A percentile compares a stretch with the other conserved stretches of the same genome.
These are phyloP conservation scores for Albula glossodonta DNA, from an alignment of 2,113 vertebrate genomes.

Conservation along the genomic window DNA sequence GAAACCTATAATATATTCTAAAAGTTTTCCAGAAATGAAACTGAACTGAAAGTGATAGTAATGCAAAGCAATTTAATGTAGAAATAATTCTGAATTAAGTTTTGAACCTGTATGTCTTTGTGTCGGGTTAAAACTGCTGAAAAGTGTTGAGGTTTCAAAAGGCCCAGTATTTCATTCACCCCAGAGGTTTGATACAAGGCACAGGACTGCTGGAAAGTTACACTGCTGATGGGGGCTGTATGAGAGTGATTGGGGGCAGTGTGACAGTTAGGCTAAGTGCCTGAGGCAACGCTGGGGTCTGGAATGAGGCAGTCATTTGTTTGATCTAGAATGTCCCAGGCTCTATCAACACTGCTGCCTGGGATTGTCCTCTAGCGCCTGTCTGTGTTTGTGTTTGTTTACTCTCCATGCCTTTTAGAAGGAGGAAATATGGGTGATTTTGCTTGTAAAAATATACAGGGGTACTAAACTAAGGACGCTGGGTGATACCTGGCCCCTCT, in stretches of 20 bases:
- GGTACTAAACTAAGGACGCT: slow-evolving; percentile 16
- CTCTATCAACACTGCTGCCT: slow-evolving; percentile 44
- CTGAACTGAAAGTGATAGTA: neutral
- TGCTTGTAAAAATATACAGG: slow-evolving; percentile 59
- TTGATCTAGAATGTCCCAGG: slow-evolving; percentile 45
- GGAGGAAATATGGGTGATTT: slow-evolving; percentile 25
- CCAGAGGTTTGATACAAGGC: neutral
- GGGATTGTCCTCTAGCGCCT: slow-evolving; percentile 32
- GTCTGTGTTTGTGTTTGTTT: slow-evolving; percentile 31
- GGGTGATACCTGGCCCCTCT: slow-evolving; percentile 62
- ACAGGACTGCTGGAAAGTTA: neutral
- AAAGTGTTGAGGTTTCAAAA: neutral
- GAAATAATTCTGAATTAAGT: neutral
- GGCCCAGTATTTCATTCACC: neutral
- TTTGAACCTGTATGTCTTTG: neutral
- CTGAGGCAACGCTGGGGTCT: slow-evolving; percentile 60
- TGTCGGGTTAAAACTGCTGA: neutral
- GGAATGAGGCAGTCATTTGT: slow-evolving; percentile 63
- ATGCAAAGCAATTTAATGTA: neutral
- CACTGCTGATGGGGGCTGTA: neutral
- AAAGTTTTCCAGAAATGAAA: neutral
- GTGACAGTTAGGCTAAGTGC: slow-evolving; percentile 35
- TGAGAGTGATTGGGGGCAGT: neutral
- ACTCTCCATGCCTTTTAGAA: slow-evolving; percentile 32
- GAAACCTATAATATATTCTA: neutral